phyloP scores from a whole-genome alignment of 2,888 invertebrate species.

The Dendrolimus pini region DNA sequence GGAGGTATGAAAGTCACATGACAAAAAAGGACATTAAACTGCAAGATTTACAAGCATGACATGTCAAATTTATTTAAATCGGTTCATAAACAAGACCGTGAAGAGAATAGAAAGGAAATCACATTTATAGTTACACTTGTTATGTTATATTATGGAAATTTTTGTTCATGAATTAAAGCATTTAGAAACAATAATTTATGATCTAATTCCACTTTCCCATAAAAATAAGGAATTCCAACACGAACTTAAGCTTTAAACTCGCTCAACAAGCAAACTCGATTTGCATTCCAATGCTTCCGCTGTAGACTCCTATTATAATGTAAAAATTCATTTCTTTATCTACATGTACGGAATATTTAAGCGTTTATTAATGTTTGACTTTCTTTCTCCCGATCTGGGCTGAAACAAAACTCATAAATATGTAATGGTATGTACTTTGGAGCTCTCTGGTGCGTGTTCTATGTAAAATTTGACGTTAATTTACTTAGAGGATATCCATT shows the following conservation, averaged over 20 bases:
- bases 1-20: too few species aligned
- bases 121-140: too few species aligned
- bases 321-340: constrained; percentile 67
- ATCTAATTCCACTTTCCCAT: background rate
- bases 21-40: too few species aligned
- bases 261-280: constrained; percentile 35
- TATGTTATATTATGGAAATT: too few species aligned
- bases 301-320: constrained; percentile 43
- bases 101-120: too few species aligned
- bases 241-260: constrained; percentile 5
- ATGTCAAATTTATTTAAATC: too few species aligned
- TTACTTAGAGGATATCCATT: too few species aligned
- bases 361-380: constrained; percentile 72
- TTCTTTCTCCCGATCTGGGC: constrained; percentile 57
- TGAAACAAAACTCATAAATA: constrained; percentile 71
- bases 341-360: constrained; percentile 69
- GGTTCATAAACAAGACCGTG: too few species aligned
- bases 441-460: constrained; percentile 35
- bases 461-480: constrained; percentile 43
- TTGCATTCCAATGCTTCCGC: constrained; percentile 44
- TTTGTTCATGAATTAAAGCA: too few species aligned
- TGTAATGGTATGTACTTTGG: constrained; percentile 42
- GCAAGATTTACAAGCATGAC: too few species aligned
- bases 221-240: background rate
- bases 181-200: too few species aligned